Percentiles rank a stretch among this genome's conserved stretches.
phyloP scores from a whole-genome alignment of 2,888 invertebrate genomes.

The Scotopteryx bipunctaria region DNA sequence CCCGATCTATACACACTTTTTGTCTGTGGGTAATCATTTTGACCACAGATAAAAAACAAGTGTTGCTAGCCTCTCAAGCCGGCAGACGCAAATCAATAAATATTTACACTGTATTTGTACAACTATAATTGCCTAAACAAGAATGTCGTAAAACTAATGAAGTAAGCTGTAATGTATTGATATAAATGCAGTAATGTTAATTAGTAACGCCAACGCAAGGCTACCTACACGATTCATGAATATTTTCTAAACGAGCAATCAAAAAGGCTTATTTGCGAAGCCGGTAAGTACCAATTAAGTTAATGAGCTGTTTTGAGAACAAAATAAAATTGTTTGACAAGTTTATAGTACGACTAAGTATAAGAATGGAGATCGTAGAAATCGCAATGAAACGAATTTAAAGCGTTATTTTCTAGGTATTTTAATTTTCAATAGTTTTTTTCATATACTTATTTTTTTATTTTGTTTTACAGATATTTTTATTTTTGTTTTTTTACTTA shows the following conservation, averaged over 20 bases:
- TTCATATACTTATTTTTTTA: no score
- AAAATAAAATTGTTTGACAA: constrained; percentile 11
- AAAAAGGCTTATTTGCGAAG: constrained; percentile 23
- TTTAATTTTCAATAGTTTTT: no score
- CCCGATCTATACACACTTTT: no score
- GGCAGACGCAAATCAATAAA: constrained; percentile 20
- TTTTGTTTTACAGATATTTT: no score
- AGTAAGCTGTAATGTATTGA: constrained; percentile 29
- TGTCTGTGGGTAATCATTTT: no score
- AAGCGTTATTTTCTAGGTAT: no score
- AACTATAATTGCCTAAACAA: constrained; percentile 18
- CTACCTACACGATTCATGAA: constrained; percentile 26
- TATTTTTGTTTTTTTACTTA: no score
- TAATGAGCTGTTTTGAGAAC: constrained; percentile 19
- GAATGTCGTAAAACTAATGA: constrained; percentile 21
- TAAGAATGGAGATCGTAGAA: no score
- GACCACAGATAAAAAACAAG: no score
- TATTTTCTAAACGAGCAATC: constrained; percentile 25
- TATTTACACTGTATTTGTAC: constrained; percentile 18
- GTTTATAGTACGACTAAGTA: no score
- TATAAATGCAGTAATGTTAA: constrained; percentile 43
- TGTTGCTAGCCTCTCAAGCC: not conserved
- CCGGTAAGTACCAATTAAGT: constrained; percentile 18
- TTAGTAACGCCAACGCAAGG: constrained; percentile 35
- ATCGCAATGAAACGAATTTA: no score